Conservation (phyloP, 1,140 invertebrate species). For the Ectropis grisescens region DNA sequence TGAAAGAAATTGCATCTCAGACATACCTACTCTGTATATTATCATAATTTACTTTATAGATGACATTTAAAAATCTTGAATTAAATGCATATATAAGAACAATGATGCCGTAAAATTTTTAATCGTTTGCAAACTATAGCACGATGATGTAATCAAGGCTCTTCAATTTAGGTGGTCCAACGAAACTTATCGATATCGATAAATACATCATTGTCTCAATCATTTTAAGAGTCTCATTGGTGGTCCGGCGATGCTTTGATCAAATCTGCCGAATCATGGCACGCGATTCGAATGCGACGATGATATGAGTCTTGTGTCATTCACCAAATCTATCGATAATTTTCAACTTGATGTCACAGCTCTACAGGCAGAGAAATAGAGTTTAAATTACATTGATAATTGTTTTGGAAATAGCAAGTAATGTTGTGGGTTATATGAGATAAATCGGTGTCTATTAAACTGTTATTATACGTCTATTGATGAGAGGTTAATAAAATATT, state of each 20-base stretch:
- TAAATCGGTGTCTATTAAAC: constrained; percentile 63
- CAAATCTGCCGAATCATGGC: constrained; percentile 61
- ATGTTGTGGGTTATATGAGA: constrained; percentile 16
- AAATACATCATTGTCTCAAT: constrained; percentile 17
- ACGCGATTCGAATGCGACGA: constrained; percentile 62
- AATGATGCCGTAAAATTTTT: no score
- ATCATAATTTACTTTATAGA: no score
- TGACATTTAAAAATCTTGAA: no score
- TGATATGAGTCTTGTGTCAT: constrained; percentile 51
- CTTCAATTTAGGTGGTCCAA: no score
- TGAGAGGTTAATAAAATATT: constrained; percentile 61
- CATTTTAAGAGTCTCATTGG: constrained; percentile 39
- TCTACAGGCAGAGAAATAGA: constrained; percentile 14
- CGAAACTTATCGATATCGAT: constrained; percentile 22
- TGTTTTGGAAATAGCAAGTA: not conserved
- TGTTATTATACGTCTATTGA: constrained; percentile 57
- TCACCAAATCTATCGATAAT: no score
- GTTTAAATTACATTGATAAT: constrained; percentile 7
- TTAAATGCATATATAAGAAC: no score
- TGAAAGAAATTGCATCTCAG: no score
- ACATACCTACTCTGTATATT: no score
- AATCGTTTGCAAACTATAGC: no score
- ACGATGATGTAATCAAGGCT: no score
- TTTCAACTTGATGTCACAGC: no score
- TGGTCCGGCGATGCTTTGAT: constrained; percentile 56